Base-by-base conservation (phyloP, 2,888 invertebrate species). In the Leptothorax acervorum region DNA sequence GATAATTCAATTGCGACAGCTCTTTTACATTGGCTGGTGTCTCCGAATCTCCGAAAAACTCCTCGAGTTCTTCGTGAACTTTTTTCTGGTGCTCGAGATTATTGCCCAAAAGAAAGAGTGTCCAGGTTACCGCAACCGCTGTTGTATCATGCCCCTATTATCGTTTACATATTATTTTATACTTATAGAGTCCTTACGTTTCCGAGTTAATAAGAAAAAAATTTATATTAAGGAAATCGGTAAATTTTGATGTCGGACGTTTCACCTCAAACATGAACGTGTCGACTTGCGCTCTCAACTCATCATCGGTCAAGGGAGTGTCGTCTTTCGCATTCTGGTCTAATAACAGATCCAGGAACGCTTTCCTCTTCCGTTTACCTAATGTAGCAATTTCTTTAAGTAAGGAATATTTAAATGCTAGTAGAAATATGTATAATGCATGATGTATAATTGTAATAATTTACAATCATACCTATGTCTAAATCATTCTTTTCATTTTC, bases 211-310 rank as follows among this genome's bases (percentile, higher is more conserved):
- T 42, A 45, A 45, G 2, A n/a, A 1, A 39, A 48, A 62, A 28
- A 31, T 51, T 73, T 39, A 12, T 8, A 8, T 48, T 57, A 48
- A 76, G 9, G n/a, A 42, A 63, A 39, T 39, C n/a, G 1, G 1
- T 23, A 45, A 39, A 35, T 12, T 45, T 71, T 23, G 60, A 42
- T 28, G 63, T 66, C 3, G 0, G 65, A 92, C 94, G 3, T 35
- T 12, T 45, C 92, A 96, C 97, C 93, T 96, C 97, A 93, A 97
- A 97, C 96, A 97, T 96, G 89, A 97, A 97, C 0, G 97, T 97
- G 88, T 97, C 96, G 0, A 97, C 97, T 95, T 97, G 97, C 92
- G 97, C 96, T 79, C 96, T 95, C 63, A 97, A 96, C 85, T 96
- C 96, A 48, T 96, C 93, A 86, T 96, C 96, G 11, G 95, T 95